Evolutionary conservation across 2,113 vertebrate species (phyloP).

Genomic region (Myotis brandtii): DNA sequence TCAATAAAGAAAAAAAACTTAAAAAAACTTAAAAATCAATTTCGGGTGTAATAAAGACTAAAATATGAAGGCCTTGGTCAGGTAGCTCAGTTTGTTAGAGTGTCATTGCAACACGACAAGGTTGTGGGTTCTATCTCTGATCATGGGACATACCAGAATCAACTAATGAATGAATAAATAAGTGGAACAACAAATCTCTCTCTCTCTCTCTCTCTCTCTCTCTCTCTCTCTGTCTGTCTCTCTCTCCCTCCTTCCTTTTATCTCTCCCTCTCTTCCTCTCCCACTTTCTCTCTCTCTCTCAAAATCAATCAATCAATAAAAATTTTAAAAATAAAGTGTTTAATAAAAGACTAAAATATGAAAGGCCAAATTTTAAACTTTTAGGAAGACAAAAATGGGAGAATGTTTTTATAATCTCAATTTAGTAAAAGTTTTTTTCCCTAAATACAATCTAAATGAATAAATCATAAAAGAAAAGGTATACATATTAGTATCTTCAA

Average conservation of each 20-base stretch:
- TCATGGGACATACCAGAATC: neutral
- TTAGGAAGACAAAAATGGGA: constrained; percentile 15
- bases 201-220: too few species aligned
- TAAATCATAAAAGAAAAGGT: neutral
- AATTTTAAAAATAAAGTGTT: neutral
- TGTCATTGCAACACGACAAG: neutral
- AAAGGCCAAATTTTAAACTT: constrained; percentile 39
- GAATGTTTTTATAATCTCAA: constrained; percentile 30
- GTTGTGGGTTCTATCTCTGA: neutral
- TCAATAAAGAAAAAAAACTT: too few species aligned
- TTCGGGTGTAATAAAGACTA: neutral
- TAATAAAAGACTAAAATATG: neutral
- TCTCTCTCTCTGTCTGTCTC: too few species aligned
- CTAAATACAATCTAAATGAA: constrained; percentile 7
- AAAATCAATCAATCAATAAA: neutral
- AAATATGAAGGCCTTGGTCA: neutral
- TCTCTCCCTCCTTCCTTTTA: too few species aligned
- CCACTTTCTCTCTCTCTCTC: neutral
- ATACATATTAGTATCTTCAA: neutral
- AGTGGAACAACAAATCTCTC: neutral
- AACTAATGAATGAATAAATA: neutral
- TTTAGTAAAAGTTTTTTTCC: neutral
- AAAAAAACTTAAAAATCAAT: neutral
- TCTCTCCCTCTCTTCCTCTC: neutral
- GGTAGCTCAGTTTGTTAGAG: neutral